Percentiles rank a stretch among this genome's conserved stretches.
Evolutionary conservation across 2,888 invertebrate species (phyloP).

Genomic region (Germaria angustata): DNA sequence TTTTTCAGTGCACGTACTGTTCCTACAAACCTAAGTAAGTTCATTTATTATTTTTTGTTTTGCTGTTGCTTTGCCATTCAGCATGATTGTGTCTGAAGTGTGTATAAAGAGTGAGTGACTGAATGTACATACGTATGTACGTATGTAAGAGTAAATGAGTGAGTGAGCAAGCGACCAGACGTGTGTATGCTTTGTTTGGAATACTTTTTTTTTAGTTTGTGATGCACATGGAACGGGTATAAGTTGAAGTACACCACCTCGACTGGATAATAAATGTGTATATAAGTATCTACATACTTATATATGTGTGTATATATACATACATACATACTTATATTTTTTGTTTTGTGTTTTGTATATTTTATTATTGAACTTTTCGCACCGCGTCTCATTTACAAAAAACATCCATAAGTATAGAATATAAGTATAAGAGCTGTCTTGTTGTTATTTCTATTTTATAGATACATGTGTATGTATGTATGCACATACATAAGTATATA

Average conservation of each 20-base stretch:
- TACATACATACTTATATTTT: no score
- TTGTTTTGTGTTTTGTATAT: slow-evolving; percentile 9
- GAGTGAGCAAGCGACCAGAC: slow-evolving; percentile 10
- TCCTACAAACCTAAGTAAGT: slow-evolving; percentile 38
- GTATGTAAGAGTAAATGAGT: slow-evolving; percentile 18
- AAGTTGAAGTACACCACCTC: slow-evolving; percentile 61
- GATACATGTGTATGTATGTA: no score
- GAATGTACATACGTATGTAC: slow-evolving; percentile 9
- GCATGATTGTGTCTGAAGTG: slow-evolving; percentile 61
- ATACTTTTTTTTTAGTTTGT: slow-evolving; percentile 9
- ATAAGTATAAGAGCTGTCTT: slow-evolving; percentile 27
- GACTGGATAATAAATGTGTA: slow-evolving; percentile 56
- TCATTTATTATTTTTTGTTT: slow-evolving; percentile 46
- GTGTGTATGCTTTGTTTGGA: slow-evolving; percentile 38
- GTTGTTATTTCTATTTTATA: neutral
- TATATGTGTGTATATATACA: no score
- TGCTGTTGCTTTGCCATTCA: slow-evolving; percentile 50
- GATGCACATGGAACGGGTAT: slow-evolving; percentile 57
- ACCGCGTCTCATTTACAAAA: slow-evolving; percentile 58
- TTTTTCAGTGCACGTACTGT: slow-evolving; percentile 16
- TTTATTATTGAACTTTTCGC: slow-evolving; percentile 66
- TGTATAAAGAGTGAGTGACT: slow-evolving; percentile 52
- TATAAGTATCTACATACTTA: no score
- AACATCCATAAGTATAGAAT: no score
- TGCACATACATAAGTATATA: no score